These are phyloP conservation scores for Tenrec ecaudatus DNA, from an alignment of 2,113 vertebrate genomes.

Conservation along the genomic window DNA sequence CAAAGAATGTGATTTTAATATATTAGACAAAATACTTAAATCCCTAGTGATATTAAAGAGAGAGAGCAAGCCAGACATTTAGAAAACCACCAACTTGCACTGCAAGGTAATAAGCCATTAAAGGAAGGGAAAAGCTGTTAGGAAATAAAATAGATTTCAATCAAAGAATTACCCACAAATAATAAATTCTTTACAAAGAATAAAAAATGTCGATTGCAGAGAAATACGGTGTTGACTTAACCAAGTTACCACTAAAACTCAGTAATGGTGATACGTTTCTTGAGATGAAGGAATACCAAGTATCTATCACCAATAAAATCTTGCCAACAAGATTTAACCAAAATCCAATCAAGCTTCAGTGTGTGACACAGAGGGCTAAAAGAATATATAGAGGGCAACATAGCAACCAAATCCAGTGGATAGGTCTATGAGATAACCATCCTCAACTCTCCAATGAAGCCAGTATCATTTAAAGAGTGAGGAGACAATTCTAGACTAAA, in stretches of 20 bases:
- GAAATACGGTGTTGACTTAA: background rate
- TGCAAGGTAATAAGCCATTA: slow-evolving; percentile 30
- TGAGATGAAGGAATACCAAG: slow-evolving; percentile 1
- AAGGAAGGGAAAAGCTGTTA: background rate
- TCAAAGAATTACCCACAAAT: slow-evolving; percentile 11
- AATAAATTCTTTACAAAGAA: background rate
- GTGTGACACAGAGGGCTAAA: background rate
- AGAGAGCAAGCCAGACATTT: background rate
- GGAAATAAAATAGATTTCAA: background rate
- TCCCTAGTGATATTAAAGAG: background rate
- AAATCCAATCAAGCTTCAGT: background rate
- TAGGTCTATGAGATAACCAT: background rate
- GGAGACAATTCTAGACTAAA: background rate
- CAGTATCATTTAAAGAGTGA: background rate
- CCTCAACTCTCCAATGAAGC: background rate
- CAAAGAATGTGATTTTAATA: slow-evolving; percentile 13
- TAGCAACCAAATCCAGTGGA: background rate
- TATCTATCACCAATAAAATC: slow-evolving; percentile 12
- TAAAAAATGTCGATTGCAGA: background rate
- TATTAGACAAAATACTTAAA: background rate
- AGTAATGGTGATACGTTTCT: background rate
- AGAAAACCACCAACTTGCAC: slow-evolving; percentile 48
- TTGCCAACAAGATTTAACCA: slow-evolving; percentile 36
- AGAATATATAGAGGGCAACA: background rate
- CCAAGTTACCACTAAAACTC: slow-evolving; percentile 17